phyloP scores from a whole-genome alignment of 1,140 invertebrate genomes.

The Neoseiulus cucumeris region DNA sequence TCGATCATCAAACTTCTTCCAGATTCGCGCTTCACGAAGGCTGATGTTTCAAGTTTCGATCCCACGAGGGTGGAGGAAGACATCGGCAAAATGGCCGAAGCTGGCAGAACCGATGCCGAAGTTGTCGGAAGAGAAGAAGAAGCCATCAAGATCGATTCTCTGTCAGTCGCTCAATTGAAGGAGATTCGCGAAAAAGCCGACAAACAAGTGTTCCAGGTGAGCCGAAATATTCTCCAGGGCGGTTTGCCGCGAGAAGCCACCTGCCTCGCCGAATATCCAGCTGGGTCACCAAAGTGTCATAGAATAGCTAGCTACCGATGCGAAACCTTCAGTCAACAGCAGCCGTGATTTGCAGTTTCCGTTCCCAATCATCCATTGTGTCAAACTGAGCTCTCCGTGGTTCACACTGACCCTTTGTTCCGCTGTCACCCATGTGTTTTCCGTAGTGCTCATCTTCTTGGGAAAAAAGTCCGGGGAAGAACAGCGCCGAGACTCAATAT shows the following conservation, averaged over 20 bases:
- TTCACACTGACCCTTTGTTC: too few species aligned
- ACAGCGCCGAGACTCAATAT: neutral
- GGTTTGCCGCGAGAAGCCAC: too few species aligned
- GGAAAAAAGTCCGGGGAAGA: neutral
- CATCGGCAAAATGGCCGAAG: slow-evolving; percentile 54
- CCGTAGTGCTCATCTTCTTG: neutral
- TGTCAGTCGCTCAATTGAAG: slow-evolving; percentile 81
- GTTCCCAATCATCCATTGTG: too few species aligned
- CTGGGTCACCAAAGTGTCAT: too few species aligned
- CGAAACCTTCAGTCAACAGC: too few species aligned
- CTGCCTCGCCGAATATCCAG: too few species aligned
- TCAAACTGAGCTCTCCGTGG: too few species aligned
- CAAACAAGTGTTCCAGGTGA: slow-evolving; percentile 66
- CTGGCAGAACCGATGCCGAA: slow-evolving; percentile 50
- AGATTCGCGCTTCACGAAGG: neutral
- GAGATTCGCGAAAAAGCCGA: slow-evolving; percentile 74
- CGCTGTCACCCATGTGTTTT: too few species aligned
- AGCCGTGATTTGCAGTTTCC: too few species aligned
- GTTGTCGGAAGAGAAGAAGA: slow-evolving; percentile 72
- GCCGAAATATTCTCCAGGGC: too few species aligned
- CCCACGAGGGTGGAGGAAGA: slow-evolving; percentile 40
- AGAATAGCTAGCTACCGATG: too few species aligned
- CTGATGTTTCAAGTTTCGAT: neutral
- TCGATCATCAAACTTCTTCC: too few species aligned
- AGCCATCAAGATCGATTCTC: slow-evolving; percentile 82